Percentiles rank a stretch among this genome's conserved stretches.
Conservation (phyloP, 2,888 invertebrate species). For the Meteorus cinctellus region DNA sequence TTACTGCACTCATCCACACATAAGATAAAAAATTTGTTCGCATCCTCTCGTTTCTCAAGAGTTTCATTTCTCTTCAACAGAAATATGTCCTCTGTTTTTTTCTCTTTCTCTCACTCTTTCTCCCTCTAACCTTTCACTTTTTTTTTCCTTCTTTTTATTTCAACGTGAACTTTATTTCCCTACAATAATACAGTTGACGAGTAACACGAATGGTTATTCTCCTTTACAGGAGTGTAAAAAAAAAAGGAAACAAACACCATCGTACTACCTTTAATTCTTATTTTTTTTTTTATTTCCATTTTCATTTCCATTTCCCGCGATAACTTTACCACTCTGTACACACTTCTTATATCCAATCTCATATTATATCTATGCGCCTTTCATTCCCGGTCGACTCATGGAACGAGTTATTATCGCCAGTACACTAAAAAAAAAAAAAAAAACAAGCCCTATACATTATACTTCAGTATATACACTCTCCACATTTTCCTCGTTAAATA, state of each 20-base stretch:
- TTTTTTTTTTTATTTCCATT: not conserved
- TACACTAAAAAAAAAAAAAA: not conserved
- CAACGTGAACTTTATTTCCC: conserved; percentile 44
- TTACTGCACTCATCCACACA: conserved; percentile 20
- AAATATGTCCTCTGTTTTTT: conserved; percentile 33
- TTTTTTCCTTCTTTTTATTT: conserved; percentile 31
- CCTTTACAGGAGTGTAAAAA: conserved; percentile 19
- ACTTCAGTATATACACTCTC: conserved; percentile 16
- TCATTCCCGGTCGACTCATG: conserved; percentile 20
- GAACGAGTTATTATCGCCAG: conserved; percentile 16
- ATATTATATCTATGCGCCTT: conserved; percentile 5
- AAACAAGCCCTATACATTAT: not conserved
- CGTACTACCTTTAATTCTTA: not conserved
- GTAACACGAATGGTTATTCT: conserved; percentile 47
- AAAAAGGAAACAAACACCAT: not conserved
- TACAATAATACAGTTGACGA: conserved; percentile 50
- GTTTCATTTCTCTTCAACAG: conserved; percentile 19
- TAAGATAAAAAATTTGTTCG: not conserved
- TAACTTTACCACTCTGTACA: conserved; percentile 2
- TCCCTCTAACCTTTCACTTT: no score
- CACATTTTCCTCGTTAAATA: not conserved
- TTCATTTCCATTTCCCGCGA: not conserved
- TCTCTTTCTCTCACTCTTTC: not conserved
- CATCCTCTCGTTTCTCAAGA: conserved; percentile 3
- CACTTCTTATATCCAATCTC: not conserved